Percentiles rank a stretch among this genome's conserved stretches.
Conservation (phyloP, 2,888 invertebrate species). For the Autographa gamma region DNA sequence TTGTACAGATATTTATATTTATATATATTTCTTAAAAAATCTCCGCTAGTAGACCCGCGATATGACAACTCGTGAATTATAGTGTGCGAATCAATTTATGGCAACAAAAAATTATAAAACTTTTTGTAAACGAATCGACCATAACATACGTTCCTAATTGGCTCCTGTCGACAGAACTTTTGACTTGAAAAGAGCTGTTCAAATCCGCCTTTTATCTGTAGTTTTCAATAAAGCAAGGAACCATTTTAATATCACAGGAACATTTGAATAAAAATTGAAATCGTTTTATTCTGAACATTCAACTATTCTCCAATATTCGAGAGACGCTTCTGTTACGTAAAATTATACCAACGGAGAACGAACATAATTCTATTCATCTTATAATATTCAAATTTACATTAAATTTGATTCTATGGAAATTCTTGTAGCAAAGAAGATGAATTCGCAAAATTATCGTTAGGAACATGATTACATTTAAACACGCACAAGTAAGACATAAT, state of each 20-base stretch:
- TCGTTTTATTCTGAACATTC: neutral
- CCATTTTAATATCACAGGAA: constrained; percentile 3
- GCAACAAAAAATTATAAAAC: too few species aligned
- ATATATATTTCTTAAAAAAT: too few species aligned
- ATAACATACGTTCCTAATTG: too few species aligned
- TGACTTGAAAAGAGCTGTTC: too few species aligned
- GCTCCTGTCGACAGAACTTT: too few species aligned
- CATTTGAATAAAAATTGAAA: neutral
- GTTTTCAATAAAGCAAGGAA: neutral
- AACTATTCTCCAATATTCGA: neutral
- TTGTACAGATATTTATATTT: too few species aligned
- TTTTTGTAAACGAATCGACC: too few species aligned
- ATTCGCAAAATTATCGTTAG: neutral
- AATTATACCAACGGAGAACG: neutral
- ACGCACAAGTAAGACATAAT: neutral
- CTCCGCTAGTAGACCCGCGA: too few species aligned
- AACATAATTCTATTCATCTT: neutral
- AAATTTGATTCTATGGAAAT: constrained; percentile 5
- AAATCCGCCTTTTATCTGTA: neutral
- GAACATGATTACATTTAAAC: neutral
- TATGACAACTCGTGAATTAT: too few species aligned
- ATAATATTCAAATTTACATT: neutral
- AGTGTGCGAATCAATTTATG: too few species aligned
- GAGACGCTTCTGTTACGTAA: neutral
- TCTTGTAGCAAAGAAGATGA: neutral